Conservation (phyloP, 2,888 invertebrate genomes). For the Drosophila conformis region DNA sequence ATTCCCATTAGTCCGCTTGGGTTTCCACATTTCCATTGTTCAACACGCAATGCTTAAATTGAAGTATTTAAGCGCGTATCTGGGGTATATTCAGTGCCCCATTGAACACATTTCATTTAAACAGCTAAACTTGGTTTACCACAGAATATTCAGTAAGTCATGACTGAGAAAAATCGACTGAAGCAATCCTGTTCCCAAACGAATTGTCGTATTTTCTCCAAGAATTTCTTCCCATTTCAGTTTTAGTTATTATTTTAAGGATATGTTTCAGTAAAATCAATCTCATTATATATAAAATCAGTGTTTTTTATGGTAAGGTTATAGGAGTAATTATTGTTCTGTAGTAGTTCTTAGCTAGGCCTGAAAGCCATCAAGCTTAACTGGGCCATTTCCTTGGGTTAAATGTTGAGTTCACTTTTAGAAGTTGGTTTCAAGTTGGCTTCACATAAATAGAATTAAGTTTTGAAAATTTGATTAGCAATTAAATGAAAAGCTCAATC, state of each 20-base stretch:
- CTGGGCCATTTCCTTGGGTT: not conserved
- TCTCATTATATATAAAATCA: not conserved
- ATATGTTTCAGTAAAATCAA: not conserved
- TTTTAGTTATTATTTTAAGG: not conserved
- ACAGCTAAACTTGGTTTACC: not conserved
- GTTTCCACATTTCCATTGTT: conserved; percentile 11
- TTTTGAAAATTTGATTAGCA: not conserved
- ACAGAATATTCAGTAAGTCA: not conserved
- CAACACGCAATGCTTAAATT: conserved; percentile 3
- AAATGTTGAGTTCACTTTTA: not conserved
- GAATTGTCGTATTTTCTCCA: not conserved
- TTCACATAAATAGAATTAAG: not conserved
- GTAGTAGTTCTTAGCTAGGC: not conserved
- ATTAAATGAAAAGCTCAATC: not conserved
- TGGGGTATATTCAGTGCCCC: not conserved
- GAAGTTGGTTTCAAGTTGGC: not conserved
- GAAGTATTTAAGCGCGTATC: conserved; percentile 6
- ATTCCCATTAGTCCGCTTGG: conserved; percentile 1
- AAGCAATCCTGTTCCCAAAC: not conserved
- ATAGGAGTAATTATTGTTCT: not conserved
- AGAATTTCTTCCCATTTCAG: not conserved
- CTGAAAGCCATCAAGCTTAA: not conserved
- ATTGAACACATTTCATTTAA: not conserved
- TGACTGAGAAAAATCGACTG: too few relatives aligned
- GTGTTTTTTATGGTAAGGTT: too few relatives aligned